Conservation (phyloP, 2,888 invertebrate genomes). For the Eupithecia dodoneata region DNA sequence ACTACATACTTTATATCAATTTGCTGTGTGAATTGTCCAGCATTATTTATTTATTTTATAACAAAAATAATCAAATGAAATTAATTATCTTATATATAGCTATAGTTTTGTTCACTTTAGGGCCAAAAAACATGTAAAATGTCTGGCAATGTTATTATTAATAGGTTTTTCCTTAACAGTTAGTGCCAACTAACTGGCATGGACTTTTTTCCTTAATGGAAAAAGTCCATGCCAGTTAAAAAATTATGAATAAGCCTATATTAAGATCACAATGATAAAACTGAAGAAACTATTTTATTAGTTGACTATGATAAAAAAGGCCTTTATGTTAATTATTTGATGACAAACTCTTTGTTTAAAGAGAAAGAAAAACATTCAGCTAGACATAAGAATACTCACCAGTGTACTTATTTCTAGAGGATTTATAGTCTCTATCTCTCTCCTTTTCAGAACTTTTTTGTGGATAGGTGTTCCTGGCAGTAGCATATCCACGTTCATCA, state of each 20-base stretch:
- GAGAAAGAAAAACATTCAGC: background rate
- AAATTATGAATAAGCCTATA: background rate
- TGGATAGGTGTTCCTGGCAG: slow-evolving; percentile 87
- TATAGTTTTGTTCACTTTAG: background rate
- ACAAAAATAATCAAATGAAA: too few species aligned
- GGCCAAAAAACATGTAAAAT: background rate
- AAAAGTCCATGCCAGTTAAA: too few species aligned
- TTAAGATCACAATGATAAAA: background rate
- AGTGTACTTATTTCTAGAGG: slow-evolving; percentile 94
- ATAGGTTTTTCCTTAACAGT: too few species aligned
- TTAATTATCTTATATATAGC: background rate
- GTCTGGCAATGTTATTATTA: background rate
- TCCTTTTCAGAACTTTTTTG: slow-evolving; percentile 90
- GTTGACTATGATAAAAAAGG: background rate
- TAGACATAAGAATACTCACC: slow-evolving; percentile 78
- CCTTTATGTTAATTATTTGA: background rate
- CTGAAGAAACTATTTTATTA: background rate
- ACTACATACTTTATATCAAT: background rate
- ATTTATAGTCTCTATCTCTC: slow-evolving; percentile 96
- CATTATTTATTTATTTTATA: too few species aligned
- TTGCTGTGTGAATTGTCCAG: background rate
- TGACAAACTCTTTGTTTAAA: background rate
- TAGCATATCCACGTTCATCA: slow-evolving; percentile 82
- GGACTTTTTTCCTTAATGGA: too few species aligned
- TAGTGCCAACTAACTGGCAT: too few species aligned